Evolutionary conservation across 2,113 vertebrate species (phyloP).

Genomic region (Ammodytes marinus): DNA sequence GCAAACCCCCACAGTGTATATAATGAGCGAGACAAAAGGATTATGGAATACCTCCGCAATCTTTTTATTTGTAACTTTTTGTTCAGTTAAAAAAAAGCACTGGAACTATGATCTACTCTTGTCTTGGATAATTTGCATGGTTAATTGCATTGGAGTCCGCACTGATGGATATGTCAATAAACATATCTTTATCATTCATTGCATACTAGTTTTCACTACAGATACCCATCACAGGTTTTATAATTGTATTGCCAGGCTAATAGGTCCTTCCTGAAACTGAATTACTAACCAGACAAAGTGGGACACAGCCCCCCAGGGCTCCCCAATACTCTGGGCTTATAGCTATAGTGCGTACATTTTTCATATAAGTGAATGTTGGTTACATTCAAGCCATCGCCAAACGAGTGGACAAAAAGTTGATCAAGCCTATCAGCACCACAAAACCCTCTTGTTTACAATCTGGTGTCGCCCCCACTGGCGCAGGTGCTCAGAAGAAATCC

Average conservation of each 20-base stretch:
- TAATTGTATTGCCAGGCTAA: not conserved
- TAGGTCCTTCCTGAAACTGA: not conserved
- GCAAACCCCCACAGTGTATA: conserved; percentile 76
- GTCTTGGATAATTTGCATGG: conserved; percentile 96
- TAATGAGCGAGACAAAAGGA: conserved; percentile 79
- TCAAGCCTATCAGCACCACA: too few species aligned
- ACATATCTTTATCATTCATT: conserved; percentile 96
- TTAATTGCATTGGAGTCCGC: conserved; percentile 96
- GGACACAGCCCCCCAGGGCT: too few species aligned
- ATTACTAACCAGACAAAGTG: not conserved
- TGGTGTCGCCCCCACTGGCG: too few species aligned
- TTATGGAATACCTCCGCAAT: conserved; percentile 95
- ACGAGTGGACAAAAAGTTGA: too few species aligned
- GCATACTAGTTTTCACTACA: conserved; percentile 48
- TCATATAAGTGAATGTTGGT: too few species aligned
- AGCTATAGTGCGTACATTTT: too few species aligned
- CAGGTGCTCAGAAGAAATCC: too few species aligned
- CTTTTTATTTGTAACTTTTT: conserved; percentile 86
- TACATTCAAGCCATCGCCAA: too few species aligned
- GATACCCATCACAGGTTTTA: not conserved
- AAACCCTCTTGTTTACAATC: too few species aligned
- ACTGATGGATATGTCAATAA: conserved; percentile 99
- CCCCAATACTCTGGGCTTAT: not conserved
- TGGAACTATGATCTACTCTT: conserved; percentile 94
- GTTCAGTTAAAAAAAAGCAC: conserved; percentile 96